phyloP scores from a whole-genome alignment of 2,113 vertebrate genomes.

The Psilopogon haemacephalus region DNA sequence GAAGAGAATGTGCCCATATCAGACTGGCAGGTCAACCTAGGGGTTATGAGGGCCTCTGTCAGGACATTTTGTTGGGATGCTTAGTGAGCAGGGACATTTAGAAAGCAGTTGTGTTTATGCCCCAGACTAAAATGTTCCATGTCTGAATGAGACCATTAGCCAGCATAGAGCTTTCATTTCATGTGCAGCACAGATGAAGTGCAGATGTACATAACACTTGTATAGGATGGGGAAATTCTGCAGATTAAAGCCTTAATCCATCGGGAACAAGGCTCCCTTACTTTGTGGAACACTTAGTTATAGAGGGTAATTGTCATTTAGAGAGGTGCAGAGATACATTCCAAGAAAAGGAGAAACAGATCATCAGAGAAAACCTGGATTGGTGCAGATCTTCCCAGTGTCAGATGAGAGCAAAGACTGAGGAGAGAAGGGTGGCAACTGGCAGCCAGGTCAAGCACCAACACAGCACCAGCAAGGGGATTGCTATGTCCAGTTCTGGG shows the following conservation, averaged over 20 bases:
- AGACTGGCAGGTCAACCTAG: not conserved
- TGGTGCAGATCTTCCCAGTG: not conserved
- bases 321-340: not conserved
- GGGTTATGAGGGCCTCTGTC: not conserved
- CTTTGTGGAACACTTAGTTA: not conserved
- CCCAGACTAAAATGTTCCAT: not conserved
- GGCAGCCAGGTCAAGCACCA: no score
- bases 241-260: not conserved
- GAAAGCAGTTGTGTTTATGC: not conserved
- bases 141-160: not conserved
- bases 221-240: not conserved
- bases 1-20: not conserved
- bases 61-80: not conserved
- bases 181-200: not conserved
- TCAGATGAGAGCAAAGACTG: not conserved
- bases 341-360: not conserved
- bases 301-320: not conserved
- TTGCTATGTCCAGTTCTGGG: no score
- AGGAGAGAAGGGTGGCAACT: no score
- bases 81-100: not conserved
- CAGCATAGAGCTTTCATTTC: not conserved
- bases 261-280: not conserved
- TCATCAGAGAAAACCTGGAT: not conserved
- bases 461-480: no score
- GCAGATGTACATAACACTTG: no score